Evolutionary conservation across 2,888 invertebrate genomes (phyloP), one percentile per base, ranked within the genome.

Genomic region (Brachynemurus nebulosus): DNA sequence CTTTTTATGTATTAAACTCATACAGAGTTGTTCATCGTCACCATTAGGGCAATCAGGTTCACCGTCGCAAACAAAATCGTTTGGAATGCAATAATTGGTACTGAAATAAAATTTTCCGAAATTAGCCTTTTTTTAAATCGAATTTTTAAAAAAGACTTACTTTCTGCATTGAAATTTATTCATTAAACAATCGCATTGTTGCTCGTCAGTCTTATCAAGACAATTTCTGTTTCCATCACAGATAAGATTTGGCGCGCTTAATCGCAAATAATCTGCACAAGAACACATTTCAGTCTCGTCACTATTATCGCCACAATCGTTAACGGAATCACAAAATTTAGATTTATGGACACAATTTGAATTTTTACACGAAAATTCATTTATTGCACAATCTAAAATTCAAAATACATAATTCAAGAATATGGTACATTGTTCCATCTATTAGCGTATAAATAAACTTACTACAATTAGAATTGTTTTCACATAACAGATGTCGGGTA

Each of bases 201-300:
- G 62, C 57, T 89, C 89, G 54, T 89, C 89, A 42, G 75, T 76
- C 51, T 79, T 77, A 56, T 89, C 86, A 49, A 71, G 65, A 55
- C 89, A 89, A 57, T 89, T 79, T 6, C 82, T 65, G 5, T 75
- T 65, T 1, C 85, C 85, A 56, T 89, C 85, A 57, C 89, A 90
- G 4, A 88, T 65, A 51, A 75, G 74, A 0, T 70, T 66, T 1
- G 84, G 80, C 55, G 72, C 69, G 0, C 80, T 76, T n/a, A 80
- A 65, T 51, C 72, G 68, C 44, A 86, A 63, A 56, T 81, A 84
- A 20, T 74, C 70, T 8, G 72, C 74, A 52, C 83, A 84, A 11
- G 69, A 73, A 44, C 78, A 78, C 11, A 64, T 62, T 0, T 60
- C 60, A 1, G 79, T 78, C 56, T 88, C 88, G 55, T 88, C 88